Evolutionary conservation across 1,140 invertebrate genomes (phyloP).

Genomic region (Stegodyphus dumicola): DNA sequence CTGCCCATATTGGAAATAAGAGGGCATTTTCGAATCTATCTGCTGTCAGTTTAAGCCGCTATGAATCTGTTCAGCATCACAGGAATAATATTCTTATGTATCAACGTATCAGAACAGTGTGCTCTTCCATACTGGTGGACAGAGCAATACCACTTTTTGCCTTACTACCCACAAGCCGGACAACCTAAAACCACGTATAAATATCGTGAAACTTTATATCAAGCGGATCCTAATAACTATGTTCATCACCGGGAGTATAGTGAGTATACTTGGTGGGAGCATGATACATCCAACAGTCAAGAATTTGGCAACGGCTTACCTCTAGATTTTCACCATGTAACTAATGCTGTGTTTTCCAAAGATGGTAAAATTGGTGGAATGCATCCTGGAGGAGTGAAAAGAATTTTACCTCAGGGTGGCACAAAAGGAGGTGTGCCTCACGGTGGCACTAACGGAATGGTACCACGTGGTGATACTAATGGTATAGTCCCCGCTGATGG

Average conservation of each 20-base stretch:
- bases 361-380: conserved; percentile 18
- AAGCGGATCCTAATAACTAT: conserved; percentile 36
- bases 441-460: neutral
- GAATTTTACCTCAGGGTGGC: neutral
- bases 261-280: conserved; percentile 56
- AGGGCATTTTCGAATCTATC: no score
- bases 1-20: no score
- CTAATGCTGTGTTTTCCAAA: conserved; percentile 22
- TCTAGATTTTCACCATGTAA: conserved; percentile 4
- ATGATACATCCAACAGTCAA: conserved; percentile 4
- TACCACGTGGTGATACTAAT: neutral
- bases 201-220: conserved; percentile 21
- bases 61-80: no score
- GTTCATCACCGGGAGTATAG: conserved; percentile 45
- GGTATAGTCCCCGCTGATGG: neutral
- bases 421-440: conserved; percentile 7
- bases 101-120: neutral
- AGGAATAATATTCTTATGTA: no score
- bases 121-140: conserved; percentile 55
- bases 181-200: conserved; percentile 41
- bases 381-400: neutral
- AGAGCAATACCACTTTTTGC: conserved; percentile 31
- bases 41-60: no score
- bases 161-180: neutral
- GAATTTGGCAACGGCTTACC: neutral